Evolutionary conservation across 2,113 vertebrate species (phyloP).

Genomic region (Carassius auratus): DNA sequence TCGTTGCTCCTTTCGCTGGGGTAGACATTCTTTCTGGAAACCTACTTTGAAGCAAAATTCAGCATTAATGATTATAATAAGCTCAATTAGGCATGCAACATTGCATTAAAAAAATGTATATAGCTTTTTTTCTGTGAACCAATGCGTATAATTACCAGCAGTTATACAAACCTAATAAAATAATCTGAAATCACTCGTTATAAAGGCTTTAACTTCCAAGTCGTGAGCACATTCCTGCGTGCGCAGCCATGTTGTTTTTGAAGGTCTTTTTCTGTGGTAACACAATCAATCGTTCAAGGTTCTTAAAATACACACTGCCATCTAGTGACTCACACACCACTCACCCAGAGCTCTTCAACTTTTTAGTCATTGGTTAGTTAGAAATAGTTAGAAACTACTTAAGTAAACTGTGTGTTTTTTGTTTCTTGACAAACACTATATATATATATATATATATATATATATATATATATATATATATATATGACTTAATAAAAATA

Average conservation of each 20-base stretch:
- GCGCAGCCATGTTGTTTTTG: slow-evolving; percentile 72
- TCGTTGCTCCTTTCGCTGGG: slow-evolving; percentile 55
- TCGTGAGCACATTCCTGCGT: neutral
- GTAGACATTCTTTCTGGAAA: slow-evolving; percentile 61
- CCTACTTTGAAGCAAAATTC: neutral
- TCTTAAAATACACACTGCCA: neutral
- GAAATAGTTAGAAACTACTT: neutral
- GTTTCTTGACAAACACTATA: neutral
- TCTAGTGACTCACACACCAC: neutral
- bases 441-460: too few species aligned
- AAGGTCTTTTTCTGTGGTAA: slow-evolving; percentile 36
- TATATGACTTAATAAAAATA: too few species aligned
- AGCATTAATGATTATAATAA: neutral
- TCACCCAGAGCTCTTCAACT: neutral
- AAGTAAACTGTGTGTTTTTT: neutral
- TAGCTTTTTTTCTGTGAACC: neutral
- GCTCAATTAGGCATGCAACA: neutral
- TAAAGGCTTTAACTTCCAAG: neutral
- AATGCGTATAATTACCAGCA: neutral
- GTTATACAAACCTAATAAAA: neutral
- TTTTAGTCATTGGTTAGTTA: too few species aligned
- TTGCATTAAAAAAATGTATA: neutral
- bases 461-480: too few species aligned
- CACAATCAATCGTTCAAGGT: neutral
- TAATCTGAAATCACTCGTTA: neutral